Evolutionary conservation across 2,888 invertebrate genomes (phyloP).

Genomic region (Sepioteuthis lessoniana): DNA sequence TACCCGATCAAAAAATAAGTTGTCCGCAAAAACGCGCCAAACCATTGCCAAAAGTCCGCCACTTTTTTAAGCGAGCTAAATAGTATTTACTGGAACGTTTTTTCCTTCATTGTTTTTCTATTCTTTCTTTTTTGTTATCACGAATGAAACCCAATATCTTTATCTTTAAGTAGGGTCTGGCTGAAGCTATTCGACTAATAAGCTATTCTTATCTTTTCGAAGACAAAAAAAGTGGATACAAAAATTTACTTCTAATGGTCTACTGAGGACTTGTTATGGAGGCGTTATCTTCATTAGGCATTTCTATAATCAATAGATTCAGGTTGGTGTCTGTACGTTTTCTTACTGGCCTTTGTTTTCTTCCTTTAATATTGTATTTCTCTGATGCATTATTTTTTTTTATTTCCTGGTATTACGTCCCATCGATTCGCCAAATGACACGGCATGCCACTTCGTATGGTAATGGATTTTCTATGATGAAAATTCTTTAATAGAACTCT

Average conservation of each 20-base stretch:
- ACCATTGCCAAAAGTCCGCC: background rate
- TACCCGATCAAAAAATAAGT: background rate
- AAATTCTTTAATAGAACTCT: background rate
- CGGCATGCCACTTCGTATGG: background rate
- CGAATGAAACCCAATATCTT: background rate
- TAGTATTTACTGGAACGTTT: background rate
- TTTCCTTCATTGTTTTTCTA: background rate
- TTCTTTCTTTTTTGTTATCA: background rate
- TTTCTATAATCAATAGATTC: background rate
- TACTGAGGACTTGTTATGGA: background rate
- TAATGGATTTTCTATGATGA: background rate
- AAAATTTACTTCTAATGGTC: background rate
- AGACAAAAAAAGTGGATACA: background rate
- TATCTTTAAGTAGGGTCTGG: background rate
- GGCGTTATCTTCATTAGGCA: background rate
- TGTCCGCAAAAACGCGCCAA: background rate
- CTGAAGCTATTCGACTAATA: background rate
- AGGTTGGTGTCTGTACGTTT: background rate
- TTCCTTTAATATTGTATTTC: constrained; percentile 17
- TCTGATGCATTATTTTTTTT: background rate
- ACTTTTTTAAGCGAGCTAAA: background rate
- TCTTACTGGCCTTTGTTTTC: background rate
- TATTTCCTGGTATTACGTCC: constrained; percentile 16
- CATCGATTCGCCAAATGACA: background rate
- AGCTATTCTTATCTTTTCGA: background rate